Evolutionary conservation across 2,113 vertebrate species (phyloP), one percentile per base, ranked within the genome.

Genomic region (Corvus hawaiiensis): DNA sequence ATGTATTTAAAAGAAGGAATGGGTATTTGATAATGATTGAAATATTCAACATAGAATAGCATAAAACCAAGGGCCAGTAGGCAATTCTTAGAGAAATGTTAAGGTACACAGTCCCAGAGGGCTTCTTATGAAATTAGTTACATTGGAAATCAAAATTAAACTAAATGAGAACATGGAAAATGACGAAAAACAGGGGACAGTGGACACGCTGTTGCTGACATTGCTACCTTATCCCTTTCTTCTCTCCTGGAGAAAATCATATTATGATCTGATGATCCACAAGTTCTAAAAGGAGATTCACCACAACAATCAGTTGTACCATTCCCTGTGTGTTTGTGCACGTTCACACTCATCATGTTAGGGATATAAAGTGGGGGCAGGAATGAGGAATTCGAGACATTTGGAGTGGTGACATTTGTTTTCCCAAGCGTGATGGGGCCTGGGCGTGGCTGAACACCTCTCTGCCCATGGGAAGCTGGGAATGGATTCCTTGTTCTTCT

Each of bases 71-170:
- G 37, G 37, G 37, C 37, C 37, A 37, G 37, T 23, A 16, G 35
- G 43, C 89, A 94, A 95, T 92, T 95, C 61, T 26, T 39, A 72
- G 12, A 73, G 61, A 96, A 87, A 26, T 79, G 6, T 37, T 88
- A 30, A 48, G 58, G 12, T 12, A 32, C 6, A n/a, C 1, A 20
- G 41, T 43, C 17, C 18, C 77, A 51, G 39, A 74, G 9, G 69
- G 9, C 10, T 73, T 80, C 27, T 87, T 62, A 64, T 67, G 21
- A 96, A 84, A 66, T 74, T 58, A 73, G 8, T 74, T 93, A 46
- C 37, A 82, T 19, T 94, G 66, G 43, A 95, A 97, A 90, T 87
- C 33, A 90, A 82, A 94, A 94, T 54, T 16, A 90, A 90, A 68
- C 35, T 63, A 75, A 92, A 74, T 33, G 14, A 87, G 35, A 72